Percentiles rank a stretch among this genome's conserved stretches.
Conservation (phyloP, 2,797 vertebrate species). For the Esox masquinongy region DNA sequence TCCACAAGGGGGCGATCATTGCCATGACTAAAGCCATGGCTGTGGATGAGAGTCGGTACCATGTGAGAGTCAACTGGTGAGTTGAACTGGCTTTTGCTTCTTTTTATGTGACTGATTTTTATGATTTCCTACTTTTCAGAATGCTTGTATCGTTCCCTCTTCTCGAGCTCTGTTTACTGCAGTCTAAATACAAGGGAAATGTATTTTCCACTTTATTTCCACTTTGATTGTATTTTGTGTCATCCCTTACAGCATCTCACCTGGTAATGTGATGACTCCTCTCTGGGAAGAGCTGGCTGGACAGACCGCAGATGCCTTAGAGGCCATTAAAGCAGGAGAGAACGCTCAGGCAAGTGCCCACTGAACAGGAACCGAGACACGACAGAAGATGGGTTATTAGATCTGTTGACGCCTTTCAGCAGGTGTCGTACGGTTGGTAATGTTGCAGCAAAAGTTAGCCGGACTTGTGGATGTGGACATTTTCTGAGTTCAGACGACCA, state of each 20-base stretch:
- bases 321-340: slow-evolving; percentile 67
- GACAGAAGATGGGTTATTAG: background rate
- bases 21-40: slow-evolving; percentile 88
- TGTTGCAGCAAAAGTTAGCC: background rate
- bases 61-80: slow-evolving; percentile 84
- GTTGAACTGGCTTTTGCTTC: slow-evolving; percentile 22
- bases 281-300: slow-evolving; percentile 77
- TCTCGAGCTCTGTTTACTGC: background rate
- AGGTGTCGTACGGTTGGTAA: background rate
- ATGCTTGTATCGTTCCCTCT: background rate
- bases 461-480: background rate
- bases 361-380: background rate
- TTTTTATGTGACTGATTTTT: background rate
- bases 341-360: slow-evolving; percentile 67
- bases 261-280: slow-evolving; percentile 82
- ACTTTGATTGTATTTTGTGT: no score
- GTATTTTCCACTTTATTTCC: no score
- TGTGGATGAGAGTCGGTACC: slow-evolving; percentile 80
- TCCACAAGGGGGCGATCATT: slow-evolving; percentile 80
- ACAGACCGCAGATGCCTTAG: slow-evolving; percentile 57
- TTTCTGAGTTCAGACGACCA: no score
- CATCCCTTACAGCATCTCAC: slow-evolving; percentile 75
- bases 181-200: no score
- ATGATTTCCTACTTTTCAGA: background rate
- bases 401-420: background rate